Percentiles rank a stretch among this genome's conserved stretches.
phyloP scores from a whole-genome alignment of 2,113 vertebrate species.

The Catharus fuscescens region DNA sequence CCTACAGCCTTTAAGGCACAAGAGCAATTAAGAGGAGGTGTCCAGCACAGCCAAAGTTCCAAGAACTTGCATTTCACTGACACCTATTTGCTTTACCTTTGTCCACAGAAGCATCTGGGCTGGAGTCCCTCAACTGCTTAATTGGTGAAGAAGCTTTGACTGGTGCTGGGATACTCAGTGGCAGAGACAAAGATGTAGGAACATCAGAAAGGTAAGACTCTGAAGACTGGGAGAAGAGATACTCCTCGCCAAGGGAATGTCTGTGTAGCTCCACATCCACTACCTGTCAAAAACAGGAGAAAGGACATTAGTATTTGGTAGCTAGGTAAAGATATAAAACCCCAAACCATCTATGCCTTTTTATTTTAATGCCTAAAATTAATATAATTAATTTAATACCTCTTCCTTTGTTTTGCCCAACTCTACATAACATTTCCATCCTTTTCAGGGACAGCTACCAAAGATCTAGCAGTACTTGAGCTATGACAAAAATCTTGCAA shows the following conservation, averaged over 20 bases:
- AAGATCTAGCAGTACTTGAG: background rate
- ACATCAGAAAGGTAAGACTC: constrained; percentile 76
- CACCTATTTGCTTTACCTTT: constrained; percentile 81
- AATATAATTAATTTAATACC: too few species aligned
- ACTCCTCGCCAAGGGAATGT: constrained; percentile 90
- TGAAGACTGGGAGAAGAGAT: constrained; percentile 76
- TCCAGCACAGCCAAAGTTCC: background rate
- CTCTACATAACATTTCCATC: background rate
- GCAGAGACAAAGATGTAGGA: constrained; percentile 71
- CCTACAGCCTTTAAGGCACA: background rate
- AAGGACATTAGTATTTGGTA: background rate
- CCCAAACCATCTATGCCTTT: background rate
- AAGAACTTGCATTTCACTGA: background rate
- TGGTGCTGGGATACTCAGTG: constrained; percentile 71
- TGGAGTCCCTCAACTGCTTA: constrained; percentile 76
- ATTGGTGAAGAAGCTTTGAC: constrained; percentile 81
- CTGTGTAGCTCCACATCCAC: constrained; percentile 96
- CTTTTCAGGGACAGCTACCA: background rate
- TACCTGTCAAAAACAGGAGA: constrained; percentile 78
- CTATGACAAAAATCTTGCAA: background rate
- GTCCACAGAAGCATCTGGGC: constrained; percentile 71
- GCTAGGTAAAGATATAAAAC: background rate
- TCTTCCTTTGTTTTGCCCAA: background rate
- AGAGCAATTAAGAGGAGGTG: background rate
- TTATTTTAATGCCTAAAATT: background rate